These are phyloP conservation scores for Ditylenchus weischeri DNA, from an alignment of 2,888 invertebrate genomes.

Conservation along the genomic window DNA sequence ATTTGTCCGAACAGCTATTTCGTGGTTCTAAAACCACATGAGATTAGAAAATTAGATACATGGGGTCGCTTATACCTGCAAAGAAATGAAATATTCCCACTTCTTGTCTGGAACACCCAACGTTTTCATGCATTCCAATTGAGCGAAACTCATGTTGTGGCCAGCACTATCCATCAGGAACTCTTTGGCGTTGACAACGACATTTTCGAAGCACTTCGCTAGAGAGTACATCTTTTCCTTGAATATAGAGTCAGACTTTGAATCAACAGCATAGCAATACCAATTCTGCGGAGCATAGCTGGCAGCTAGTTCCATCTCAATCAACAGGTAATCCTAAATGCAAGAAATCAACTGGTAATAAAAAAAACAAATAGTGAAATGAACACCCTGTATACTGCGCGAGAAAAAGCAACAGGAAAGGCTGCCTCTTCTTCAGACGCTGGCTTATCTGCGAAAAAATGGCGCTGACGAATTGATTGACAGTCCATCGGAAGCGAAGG, in stretches of 20 bases:
- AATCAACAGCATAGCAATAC: conserved; percentile 19
- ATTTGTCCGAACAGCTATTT: conserved; percentile 39
- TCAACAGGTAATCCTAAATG: conserved; percentile 15
- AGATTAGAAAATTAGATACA: not conserved
- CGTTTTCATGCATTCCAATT: conserved; percentile 21
- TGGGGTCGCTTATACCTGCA: too few relatives aligned
- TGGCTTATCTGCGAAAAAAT: conserved; percentile 22
- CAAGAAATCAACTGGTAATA: not conserved
- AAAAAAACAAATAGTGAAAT: not conserved
- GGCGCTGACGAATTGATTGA: conserved; percentile 20
- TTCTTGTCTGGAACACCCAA: conserved; percentile 16
- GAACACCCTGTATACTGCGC: conserved; percentile 26
- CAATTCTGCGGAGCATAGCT: conserved; percentile 24
- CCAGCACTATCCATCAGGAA: conserved; percentile 15
- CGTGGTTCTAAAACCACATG: conserved; percentile 17
- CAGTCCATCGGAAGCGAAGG: conserved; percentile 26
- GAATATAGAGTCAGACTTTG: conserved; percentile 5
- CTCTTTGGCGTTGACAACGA: not conserved
- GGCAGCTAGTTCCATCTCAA: conserved; percentile 20
- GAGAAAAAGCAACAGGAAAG: conserved; percentile 27
- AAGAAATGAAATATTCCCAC: conserved; percentile 31
- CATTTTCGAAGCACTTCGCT: conserved; percentile 13
- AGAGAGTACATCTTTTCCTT: conserved; percentile 6
- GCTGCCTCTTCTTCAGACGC: conserved; percentile 26
- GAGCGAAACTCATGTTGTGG: conserved; percentile 18